A percentile compares a stretch with the other conserved stretches of the same genome.
Conservation (phyloP, 2,888 invertebrate genomes). For the Netelia melanura region DNA sequence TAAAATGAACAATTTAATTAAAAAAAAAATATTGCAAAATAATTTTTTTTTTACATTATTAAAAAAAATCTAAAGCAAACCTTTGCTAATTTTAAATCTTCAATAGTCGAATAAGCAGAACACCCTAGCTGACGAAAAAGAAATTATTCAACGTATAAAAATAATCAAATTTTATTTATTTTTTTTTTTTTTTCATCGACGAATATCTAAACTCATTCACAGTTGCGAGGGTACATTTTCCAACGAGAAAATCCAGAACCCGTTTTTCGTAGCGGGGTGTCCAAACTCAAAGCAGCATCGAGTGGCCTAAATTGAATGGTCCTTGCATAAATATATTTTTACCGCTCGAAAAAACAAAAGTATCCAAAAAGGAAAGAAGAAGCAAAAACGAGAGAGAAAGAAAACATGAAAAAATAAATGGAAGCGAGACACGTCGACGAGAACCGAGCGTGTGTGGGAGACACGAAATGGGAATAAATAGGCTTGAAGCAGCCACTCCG, state of each 20-base stretch:
- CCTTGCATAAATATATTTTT: slow-evolving; percentile 63
- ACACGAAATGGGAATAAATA: slow-evolving; percentile 44
- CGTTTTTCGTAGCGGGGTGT: background rate
- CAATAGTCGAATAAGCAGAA: too few species aligned
- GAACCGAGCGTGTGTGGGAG: background rate
- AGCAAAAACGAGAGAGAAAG: too few species aligned
- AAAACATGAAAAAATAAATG: slow-evolving; percentile 28
- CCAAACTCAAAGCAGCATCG: slow-evolving; percentile 5
- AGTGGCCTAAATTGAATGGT: slow-evolving; percentile 48
- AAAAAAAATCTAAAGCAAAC: too few species aligned
- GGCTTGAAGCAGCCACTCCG: slow-evolving; percentile 38
- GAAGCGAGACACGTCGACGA: slow-evolving; percentile 29
- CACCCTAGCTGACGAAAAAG: too few species aligned
- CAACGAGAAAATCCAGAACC: slow-evolving; percentile 27
- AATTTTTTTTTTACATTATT: too few species aligned
- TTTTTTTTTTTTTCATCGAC: slow-evolving; percentile 27
- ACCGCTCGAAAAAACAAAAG: slow-evolving; percentile 43
- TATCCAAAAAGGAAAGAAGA: background rate
- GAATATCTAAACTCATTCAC: background rate
- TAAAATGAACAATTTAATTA: too few species aligned
- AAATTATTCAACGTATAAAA: background rate
- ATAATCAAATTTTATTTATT: slow-evolving; percentile 6
- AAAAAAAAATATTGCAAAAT: too few species aligned
- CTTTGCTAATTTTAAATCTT: too few species aligned
- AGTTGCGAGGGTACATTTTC: slow-evolving; percentile 4